These are phyloP conservation scores for Arizona elegans DNA, from an alignment of 2,113 vertebrate genomes.

Conservation along the genomic window DNA sequence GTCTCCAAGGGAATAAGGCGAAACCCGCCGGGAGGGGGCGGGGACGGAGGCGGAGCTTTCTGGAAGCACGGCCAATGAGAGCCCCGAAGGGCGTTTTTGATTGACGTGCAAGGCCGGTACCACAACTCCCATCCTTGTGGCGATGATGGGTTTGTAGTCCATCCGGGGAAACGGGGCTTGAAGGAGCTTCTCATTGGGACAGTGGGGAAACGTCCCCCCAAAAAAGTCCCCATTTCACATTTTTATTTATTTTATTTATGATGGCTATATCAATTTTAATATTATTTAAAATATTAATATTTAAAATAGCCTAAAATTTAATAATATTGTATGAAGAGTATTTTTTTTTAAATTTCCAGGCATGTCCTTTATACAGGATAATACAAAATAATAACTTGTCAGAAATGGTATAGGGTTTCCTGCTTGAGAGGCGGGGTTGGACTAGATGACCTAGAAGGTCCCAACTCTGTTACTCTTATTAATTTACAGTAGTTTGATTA, in stretches of 20 bases:
- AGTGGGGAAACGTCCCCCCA: background rate
- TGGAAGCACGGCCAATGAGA: background rate
- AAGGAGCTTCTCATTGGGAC: background rate
- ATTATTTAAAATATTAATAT: background rate
- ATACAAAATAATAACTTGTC: background rate
- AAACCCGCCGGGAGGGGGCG: background rate
- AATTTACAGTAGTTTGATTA: background rate
- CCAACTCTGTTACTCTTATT: too few species aligned
- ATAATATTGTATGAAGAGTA: background rate
- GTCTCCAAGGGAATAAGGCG: slow-evolving; percentile 14
- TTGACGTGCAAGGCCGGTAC: background rate
- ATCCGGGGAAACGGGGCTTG: background rate
- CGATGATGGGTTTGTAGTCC: background rate
- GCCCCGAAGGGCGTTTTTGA: accelerated
- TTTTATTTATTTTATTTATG: background rate
- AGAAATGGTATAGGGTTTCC: too few species aligned
- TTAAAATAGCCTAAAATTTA: background rate
- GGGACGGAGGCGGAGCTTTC: background rate
- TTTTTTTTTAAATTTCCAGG: background rate
- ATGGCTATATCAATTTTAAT: background rate
- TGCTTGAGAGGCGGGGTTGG: too few species aligned
- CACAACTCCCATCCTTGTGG: background rate
- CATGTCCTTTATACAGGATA: background rate
- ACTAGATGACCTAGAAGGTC: too few species aligned
- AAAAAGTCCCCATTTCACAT: background rate